Evolutionary conservation across 2,797 vertebrate species (phyloP).

Genomic region (Argyrosomus regius): DNA sequence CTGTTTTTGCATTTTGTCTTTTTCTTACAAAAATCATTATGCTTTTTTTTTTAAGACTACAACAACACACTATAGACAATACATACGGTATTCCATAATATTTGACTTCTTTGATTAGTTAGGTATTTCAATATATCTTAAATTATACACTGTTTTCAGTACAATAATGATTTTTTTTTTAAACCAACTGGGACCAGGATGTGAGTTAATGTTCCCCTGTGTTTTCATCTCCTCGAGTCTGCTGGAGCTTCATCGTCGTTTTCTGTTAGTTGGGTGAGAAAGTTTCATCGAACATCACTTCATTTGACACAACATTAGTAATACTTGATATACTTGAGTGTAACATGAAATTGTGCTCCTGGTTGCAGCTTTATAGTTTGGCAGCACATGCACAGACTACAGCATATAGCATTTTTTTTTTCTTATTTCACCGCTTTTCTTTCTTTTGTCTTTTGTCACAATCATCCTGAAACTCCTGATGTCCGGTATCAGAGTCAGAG

Average conservation of each 20-base stretch:
- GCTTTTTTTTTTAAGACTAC: conserved; percentile 78
- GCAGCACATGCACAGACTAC: conserved; percentile 87
- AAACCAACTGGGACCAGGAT: conserved; percentile 80
- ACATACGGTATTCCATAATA: conserved; percentile 86
- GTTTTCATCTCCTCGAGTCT: conserved; percentile 48
- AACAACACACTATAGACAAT: conserved; percentile 84
- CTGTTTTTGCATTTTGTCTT: conserved; percentile 74
- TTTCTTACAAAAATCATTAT: conserved; percentile 83
- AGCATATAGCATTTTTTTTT: conserved; percentile 62
- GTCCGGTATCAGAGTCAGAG: conserved; percentile 21
- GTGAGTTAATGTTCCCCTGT: conserved; percentile 50
- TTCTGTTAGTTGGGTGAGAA: conserved; percentile 66
- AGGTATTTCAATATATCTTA: conserved; percentile 90
- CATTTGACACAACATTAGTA: conserved; percentile 75
- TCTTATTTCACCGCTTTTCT: conserved; percentile 40
- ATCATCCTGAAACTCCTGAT: conserved; percentile 36
- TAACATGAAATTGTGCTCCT: conserved; percentile 85
- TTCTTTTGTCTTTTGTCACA: conserved; percentile 31
- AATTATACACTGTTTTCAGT: conserved; percentile 89
- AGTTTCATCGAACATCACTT: conserved; percentile 65
- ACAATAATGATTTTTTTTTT: conserved; percentile 85
- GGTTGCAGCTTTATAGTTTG: conserved; percentile 82
- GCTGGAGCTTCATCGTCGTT: conserved; percentile 38
- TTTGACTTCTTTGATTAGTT: conserved; percentile 81
- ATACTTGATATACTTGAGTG: conserved; percentile 76